Evolutionary conservation across 2,797 vertebrate genomes (phyloP), one percentile per base, ranked within the genome.

Genomic region (Neopelma chrysocephalum): DNA sequence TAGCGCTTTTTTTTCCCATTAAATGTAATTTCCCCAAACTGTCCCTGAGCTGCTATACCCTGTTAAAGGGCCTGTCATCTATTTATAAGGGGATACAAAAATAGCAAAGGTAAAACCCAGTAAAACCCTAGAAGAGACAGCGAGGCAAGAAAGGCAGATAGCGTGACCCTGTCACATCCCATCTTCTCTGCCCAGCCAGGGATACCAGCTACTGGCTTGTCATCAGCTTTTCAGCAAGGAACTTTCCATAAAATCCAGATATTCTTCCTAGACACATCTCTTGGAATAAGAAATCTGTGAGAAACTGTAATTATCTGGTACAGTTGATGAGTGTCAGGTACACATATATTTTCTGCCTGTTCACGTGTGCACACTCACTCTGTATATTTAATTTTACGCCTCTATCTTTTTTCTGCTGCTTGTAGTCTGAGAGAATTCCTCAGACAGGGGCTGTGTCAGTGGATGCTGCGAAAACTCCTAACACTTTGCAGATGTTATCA

Each of bases 351-450:
- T 82, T 80, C 60, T 73, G 47, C 18, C 36, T 43, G 36, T 57
- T 58, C 29, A 38, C 0, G 0, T 3, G 3, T 31, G 15, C 19
- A 15, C 1, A 1, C 22, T 66, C 5, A 2, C 43, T 38, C 76
- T 31, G 9, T 20, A 8, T 14, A 20, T 15, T 19, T 26, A 22
- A 43, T 42, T 87, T 73, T 43, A 18, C 40, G 19, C 11, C 20
- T 53, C 20, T 42, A 5, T 22, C 7, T 22, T 58, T 47, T 75
- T 57, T 14, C 26, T 87, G 54, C 32, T 85, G 56, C 48, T 45
- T 53, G 45, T 1, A 4, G 22, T 48, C 36, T 27, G 45, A 70
- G 31, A 64, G 10, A 71, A 73, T 77, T 77, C n/a, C 64, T 80
- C n/a, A 54, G 45, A 23, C 61, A 34, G 15, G 12, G 26, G 18